Conservation (phyloP, 1,140 invertebrate genomes). For the Drosophila elegans region DNA sequence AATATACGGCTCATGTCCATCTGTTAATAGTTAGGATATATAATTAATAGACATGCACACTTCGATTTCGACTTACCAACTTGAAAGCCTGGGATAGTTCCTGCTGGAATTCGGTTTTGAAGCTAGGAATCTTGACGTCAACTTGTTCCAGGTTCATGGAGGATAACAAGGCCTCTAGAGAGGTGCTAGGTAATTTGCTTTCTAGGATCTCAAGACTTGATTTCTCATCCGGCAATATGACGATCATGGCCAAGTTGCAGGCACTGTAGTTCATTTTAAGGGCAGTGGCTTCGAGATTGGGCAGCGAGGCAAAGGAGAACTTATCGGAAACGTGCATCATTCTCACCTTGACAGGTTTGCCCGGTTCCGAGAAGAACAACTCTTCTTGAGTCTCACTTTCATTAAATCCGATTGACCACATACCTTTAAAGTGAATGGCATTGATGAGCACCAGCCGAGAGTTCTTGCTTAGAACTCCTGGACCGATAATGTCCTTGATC, state of each 20-base stretch:
- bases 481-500: slow-evolving; percentile 88
- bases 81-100: slow-evolving; percentile 86
- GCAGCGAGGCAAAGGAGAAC: slow-evolving; percentile 78
- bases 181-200: slow-evolving; percentile 83
- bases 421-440: slow-evolving; percentile 93
- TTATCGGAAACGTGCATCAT: slow-evolving; percentile 84
- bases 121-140: slow-evolving; percentile 88
- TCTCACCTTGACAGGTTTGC: slow-evolving; percentile 62
- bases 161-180: slow-evolving; percentile 72
- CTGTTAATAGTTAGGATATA: slow-evolving; percentile 66
- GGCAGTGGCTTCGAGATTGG: slow-evolving; percentile 76
- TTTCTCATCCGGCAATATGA: slow-evolving; percentile 87
- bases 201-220: slow-evolving; percentile 85
- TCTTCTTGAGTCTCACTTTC: slow-evolving; percentile 66
- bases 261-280: slow-evolving; percentile 85
- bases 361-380: slow-evolving; percentile 79
- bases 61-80: slow-evolving; percentile 35
- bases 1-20: slow-evolving; percentile 88
- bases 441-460: slow-evolving; percentile 90
- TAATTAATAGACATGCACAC: background rate
- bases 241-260: slow-evolving; percentile 86
- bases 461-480: slow-evolving; percentile 85
- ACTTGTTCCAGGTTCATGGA: slow-evolving; percentile 75
- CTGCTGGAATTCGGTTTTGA: slow-evolving; percentile 88
- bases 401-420: slow-evolving; percentile 85